These are phyloP conservation scores for Brotogeris chrysoptera DNA, from an alignment of 2,797 vertebrate species.

Conservation along the genomic window DNA sequence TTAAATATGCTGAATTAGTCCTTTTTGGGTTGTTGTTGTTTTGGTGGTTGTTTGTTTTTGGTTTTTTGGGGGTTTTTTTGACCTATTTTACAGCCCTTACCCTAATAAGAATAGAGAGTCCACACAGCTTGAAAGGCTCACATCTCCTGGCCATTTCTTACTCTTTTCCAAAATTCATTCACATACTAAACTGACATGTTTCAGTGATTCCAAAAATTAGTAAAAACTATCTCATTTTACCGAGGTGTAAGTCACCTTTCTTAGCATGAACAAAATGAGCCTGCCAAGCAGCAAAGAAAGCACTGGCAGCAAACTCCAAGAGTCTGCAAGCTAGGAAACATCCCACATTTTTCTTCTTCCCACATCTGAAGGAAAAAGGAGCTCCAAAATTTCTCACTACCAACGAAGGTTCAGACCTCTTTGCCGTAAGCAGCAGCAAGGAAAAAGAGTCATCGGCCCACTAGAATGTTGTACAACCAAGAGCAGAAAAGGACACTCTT, in stretches of 20 bases:
- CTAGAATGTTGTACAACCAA: neutral
- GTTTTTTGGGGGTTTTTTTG: neutral
- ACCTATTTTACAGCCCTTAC: neutral
- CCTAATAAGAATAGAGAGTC: neutral
- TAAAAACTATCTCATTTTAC: neutral
- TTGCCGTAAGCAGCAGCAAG: neutral
- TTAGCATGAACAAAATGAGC: neutral
- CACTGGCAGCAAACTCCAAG: neutral
- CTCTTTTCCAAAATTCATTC: neutral
- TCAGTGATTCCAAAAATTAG: neutral
- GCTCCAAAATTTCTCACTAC: neutral
- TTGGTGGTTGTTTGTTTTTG: neutral
- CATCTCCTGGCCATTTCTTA: neutral
- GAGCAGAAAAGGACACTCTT: neutral
- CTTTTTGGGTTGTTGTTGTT: neutral
- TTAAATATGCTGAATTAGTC: slow-evolving; percentile 15
- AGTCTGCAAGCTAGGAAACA: neutral
- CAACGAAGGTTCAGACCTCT: neutral
- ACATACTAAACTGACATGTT: neutral
- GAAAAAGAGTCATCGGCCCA: neutral
- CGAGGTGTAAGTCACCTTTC: neutral
- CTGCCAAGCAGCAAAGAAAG: neutral
- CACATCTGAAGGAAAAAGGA: neutral
- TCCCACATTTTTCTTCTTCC: neutral
- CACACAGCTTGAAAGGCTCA: neutral